Base-by-base conservation (phyloP, 2,113 vertebrate species). In the Colossoma macropomum region DNA sequence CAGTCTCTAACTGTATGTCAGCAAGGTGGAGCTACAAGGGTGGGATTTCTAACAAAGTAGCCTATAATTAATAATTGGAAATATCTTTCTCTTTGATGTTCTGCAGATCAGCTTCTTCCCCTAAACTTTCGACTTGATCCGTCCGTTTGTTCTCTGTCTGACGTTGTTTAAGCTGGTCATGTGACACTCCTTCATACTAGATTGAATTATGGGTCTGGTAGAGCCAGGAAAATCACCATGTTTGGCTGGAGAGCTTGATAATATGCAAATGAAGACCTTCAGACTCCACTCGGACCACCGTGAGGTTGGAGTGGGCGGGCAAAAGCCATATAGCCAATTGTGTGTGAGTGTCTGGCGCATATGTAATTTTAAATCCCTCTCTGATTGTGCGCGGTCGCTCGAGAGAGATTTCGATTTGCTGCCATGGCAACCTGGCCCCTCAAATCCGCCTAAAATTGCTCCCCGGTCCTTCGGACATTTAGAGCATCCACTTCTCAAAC, bases 371-470 rank as follows among this genome's bases (percentile, higher is more conserved):
- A 9, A 34, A 38, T 30, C 27, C 5, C 63, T 66, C 21, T 54
- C 34, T 56, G 48, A 68, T 60, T 69, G 68, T 48, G 38, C 32
- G 17, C 54, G 5, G 21, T 30, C 60, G 59, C 63, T 32, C 27
- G 32, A 76, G 34, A 76, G 66, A 3, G 30, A 69, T 30, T 50
- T 56, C 21, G 32, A 71, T 75, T 69, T 71, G 75, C 34, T 56
- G 68, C 30, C 34, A 75, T 77, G 73, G 63, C 63, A 82, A 45
- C 50, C 41, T 7, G 9, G n/a, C 63, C 63, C 75, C 73, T 75
- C 19, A 82, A 77, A 83, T 71, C 68, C 66, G 52, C 75, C 69
- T 70, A 52, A 71, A 71, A 83, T 71, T 77, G 54, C 50, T 45
- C 34, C 60, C 54, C 28, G 62, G 54, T 21, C 21, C 54, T 21